A percentile compares a stretch with the other conserved stretches of the same genome.
Evolutionary conservation across 2,797 vertebrate species (phyloP).

Genomic region (Sebastolobus alascanus): DNA sequence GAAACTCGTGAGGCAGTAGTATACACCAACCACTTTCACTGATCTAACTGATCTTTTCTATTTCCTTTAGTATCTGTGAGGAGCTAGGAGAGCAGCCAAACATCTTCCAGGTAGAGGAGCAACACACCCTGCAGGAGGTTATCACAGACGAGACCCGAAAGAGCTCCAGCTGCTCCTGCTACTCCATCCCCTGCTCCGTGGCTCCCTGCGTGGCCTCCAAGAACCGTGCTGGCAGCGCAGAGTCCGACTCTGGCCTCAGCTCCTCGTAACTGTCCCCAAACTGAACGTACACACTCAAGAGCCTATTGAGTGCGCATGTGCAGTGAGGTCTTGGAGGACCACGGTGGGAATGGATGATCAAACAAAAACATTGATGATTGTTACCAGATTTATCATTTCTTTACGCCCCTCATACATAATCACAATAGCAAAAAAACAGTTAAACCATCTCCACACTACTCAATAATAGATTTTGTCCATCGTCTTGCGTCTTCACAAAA

Average conservation of each 20-base stretch:
- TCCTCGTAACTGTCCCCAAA: slow-evolving; percentile 72
- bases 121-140: slow-evolving; percentile 91
- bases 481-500: not conserved
- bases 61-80: slow-evolving; percentile 91
- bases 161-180: slow-evolving; percentile 88
- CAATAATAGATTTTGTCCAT: not conserved
- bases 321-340: not conserved
- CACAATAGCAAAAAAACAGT: not conserved
- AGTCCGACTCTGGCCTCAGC: slow-evolving; percentile 85
- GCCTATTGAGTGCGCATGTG: too few relatives aligned
- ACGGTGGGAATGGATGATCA: not conserved
- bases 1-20: not conserved
- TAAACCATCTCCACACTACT: slow-evolving; percentile 8
- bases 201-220: slow-evolving; percentile 77
- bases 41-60: slow-evolving; percentile 1
- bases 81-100: slow-evolving; percentile 90
- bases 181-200: slow-evolving; percentile 86
- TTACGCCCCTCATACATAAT: not conserved
- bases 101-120: slow-evolving; percentile 95
- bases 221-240: slow-evolving; percentile 50
- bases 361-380: not conserved
- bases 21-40: not conserved
- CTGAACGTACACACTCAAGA: too few relatives aligned
- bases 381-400: not conserved
- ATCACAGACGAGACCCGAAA: slow-evolving; percentile 90